phyloP scores from a whole-genome alignment of 2,113 vertebrate species.

The Oenanthe oenanthe region DNA sequence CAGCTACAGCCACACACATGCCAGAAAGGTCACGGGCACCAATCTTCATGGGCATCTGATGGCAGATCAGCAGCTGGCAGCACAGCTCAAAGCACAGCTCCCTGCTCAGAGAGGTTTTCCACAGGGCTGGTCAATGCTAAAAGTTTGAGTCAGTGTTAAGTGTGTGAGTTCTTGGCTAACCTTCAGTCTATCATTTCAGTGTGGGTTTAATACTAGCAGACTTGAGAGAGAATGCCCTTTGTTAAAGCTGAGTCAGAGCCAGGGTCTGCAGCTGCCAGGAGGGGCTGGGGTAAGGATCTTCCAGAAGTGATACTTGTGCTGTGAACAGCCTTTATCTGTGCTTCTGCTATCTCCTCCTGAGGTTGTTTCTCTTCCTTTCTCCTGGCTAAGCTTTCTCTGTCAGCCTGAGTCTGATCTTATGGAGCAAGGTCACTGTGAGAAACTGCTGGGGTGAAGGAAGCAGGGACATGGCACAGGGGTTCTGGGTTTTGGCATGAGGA shows the following conservation, averaged over 20 bases:
- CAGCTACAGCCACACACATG: not conserved
- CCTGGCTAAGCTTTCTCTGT: not conserved
- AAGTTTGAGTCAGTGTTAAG: not conserved
- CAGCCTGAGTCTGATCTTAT: not conserved
- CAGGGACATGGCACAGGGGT: not conserved
- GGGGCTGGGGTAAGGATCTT: not conserved
- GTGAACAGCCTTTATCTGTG: not conserved
- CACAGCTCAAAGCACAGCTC: not conserved
- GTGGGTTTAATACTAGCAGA: not conserved
- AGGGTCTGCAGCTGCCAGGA: not conserved
- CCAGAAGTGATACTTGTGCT: not conserved
- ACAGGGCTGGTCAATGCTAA: not conserved
- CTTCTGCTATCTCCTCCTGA: not conserved
- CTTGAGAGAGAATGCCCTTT: not conserved
- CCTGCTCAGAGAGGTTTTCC: not conserved
- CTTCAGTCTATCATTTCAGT: not conserved
- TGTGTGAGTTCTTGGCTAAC: not conserved
- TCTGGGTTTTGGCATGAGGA: not conserved
- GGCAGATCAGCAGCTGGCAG: slow-evolving; percentile 19
- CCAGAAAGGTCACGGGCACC: slow-evolving; percentile 17
- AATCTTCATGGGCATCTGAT: not conserved
- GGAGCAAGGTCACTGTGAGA: not conserved
- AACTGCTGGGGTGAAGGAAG: not conserved
- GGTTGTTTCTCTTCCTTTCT: not conserved
- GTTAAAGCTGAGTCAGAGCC: not conserved